Conservation (phyloP, 2,888 invertebrate genomes). For the Biston betularia region DNA sequence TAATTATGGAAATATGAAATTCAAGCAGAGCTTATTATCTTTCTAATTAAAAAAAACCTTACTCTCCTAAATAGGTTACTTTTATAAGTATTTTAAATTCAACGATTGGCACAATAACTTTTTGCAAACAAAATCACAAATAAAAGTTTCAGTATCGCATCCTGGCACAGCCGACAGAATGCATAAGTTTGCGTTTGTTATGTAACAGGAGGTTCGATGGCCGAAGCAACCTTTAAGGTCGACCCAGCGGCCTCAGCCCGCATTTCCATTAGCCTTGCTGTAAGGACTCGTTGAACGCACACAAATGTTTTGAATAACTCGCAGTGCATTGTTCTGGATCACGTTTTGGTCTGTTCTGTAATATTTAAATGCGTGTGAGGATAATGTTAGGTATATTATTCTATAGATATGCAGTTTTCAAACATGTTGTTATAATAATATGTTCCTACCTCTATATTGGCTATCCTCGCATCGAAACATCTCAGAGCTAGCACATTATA, state of each 20-base stretch:
- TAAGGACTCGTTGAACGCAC: conserved; percentile 42
- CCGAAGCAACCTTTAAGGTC: conserved; percentile 82
- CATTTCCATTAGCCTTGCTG: conserved; percentile 62
- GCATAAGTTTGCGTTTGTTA: conserved; percentile 68
- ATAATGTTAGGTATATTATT: too few relatives aligned
- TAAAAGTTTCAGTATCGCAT: conserved; percentile 43
- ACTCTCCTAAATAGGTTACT: too few relatives aligned
- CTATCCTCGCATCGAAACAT: too few relatives aligned
- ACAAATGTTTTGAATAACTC: conserved; percentile 27
- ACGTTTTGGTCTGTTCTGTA: not conserved
- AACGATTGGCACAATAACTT: too few relatives aligned
- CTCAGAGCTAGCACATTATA: too few relatives aligned
- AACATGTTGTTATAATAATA: not conserved
- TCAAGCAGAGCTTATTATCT: too few relatives aligned
- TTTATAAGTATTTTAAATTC: too few relatives aligned
- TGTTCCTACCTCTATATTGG: too few relatives aligned
- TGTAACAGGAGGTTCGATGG: conserved; percentile 74
- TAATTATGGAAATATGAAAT: too few relatives aligned
- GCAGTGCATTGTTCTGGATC: conserved; percentile 3
- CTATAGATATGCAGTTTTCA: too few relatives aligned
- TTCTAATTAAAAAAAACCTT: too few relatives aligned
- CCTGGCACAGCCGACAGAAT: conserved; percentile 38
- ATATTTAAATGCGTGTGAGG: too few relatives aligned
- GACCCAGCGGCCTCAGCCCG: conserved; percentile 67
- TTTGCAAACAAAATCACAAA: not conserved